These are phyloP conservation scores for fruit fly (Drosophila melanogaster) DNA, from an alignment of 1,140 invertebrate species.

Conservation along the genomic window DNA sequence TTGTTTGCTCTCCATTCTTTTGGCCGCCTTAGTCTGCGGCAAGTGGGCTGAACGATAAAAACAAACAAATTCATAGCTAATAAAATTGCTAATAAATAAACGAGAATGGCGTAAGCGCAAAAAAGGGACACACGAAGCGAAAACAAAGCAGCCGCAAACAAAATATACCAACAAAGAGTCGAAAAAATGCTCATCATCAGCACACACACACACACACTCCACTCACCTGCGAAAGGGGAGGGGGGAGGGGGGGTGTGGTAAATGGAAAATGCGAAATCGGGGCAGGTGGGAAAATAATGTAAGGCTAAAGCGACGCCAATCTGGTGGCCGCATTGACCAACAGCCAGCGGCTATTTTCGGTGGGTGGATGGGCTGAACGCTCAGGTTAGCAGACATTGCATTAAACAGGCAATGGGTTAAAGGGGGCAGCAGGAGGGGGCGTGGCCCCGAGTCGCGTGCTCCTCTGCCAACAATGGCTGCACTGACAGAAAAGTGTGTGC, in stretches of 20 bases:
- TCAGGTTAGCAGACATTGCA: constrained; percentile 42
- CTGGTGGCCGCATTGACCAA: constrained; percentile 79
- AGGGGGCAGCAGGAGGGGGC: constrained; percentile 12
- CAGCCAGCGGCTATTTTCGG: constrained; percentile 73
- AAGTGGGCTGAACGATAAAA: constrained; percentile 69
- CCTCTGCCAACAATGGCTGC: constrained; percentile 31
- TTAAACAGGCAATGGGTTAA: constrained; percentile 39
- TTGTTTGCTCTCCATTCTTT: constrained; percentile 39
- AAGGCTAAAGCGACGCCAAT: constrained; percentile 65
- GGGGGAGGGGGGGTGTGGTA: not conserved
- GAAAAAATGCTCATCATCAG: constrained; percentile 36
- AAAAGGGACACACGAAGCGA: constrained; percentile 75
- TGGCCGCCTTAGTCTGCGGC: constrained; percentile 42
- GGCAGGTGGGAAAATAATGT: constrained; percentile 51
- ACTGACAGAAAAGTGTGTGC: not conserved
- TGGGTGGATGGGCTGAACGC: constrained; percentile 19
- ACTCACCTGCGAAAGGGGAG: constrained; percentile 6
- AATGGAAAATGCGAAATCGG: not conserved
- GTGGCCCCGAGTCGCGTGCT: constrained; percentile 32
- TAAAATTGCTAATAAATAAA: constrained; percentile 84
- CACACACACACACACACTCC: constrained; percentile 16
- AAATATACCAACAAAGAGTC: constrained; percentile 32
- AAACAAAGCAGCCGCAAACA: constrained; percentile 77
- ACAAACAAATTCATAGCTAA: constrained; percentile 84
- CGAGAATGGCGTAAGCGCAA: constrained; percentile 79